Percentiles rank a stretch among this genome's conserved stretches.
Evolutionary conservation across 2,888 invertebrate species (phyloP).

Genomic region (Dicyrtoma fusca): DNA sequence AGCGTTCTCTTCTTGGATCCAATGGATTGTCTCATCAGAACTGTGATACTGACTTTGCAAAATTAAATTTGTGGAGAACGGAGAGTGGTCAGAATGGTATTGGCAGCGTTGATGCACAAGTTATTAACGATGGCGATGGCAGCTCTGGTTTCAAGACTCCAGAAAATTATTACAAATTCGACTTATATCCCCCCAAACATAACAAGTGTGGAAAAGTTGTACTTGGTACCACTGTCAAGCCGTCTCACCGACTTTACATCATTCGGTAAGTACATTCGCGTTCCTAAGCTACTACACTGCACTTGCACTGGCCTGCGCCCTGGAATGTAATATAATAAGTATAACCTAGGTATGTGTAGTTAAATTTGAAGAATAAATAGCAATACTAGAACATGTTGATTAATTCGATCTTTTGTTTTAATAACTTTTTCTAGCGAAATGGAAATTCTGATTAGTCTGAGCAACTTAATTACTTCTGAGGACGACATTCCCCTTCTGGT

Average conservation of each 20-base stretch:
- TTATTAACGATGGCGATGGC: neutral
- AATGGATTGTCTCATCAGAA: neutral
- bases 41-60: conserved; percentile 6
- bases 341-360: too few relatives aligned
- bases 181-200: conserved; percentile 19
- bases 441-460: conserved; percentile 9
- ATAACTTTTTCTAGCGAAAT: neutral
- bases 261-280: conserved; percentile 7
- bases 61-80: conserved; percentile 13
- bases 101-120: neutral
- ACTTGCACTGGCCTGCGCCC: too few relatives aligned
- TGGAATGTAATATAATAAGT: too few relatives aligned
- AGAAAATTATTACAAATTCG: conserved; percentile 9
- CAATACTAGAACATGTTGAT: conserved; percentile 3
- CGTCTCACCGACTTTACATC: conserved; percentile 16
- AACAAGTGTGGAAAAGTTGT: conserved; percentile 7
- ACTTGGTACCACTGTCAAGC: conserved; percentile 8
- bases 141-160: neutral
- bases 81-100: neutral
- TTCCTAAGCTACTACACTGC: neutral
- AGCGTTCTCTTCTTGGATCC: conserved; percentile 44
- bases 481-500: conserved; percentile 7
- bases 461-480: neutral
- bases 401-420: neutral
- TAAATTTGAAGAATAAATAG: neutral